Base-by-base conservation (phyloP, 1,140 invertebrate genomes). In the Drosophila parabipectinata region DNA sequence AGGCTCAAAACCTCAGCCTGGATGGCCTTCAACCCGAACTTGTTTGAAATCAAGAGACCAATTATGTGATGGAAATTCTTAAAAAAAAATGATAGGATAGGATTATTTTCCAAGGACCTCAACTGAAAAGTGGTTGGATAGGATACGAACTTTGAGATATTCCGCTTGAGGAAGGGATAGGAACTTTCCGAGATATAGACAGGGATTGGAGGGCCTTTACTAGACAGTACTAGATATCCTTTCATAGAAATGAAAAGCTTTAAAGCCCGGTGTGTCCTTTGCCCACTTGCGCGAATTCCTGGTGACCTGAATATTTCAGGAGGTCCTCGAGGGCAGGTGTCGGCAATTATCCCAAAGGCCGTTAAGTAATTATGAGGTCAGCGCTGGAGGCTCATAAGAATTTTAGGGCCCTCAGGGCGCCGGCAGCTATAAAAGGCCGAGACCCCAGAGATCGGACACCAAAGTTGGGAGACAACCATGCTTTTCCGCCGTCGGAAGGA, bases 321-420 rank as follows among this genome's bases (percentile, higher is more conserved):
- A 64, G 48, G 63, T 28, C 24, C n/a, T 2, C 47, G 28, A 28
- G 41, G 54, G 26, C 80, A 84, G 81, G 80, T 84, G 80, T 85
- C 48, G 47, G 66, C 75, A 73, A 80, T 84, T 84, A 74, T 37
- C 18, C 24, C 5, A 37, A 52, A 63, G 55, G 73, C 58, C 73
- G 77, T 84, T 77, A 59, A 54, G 56, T 72, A 56, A 71, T 64
- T 61, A 63, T 58, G 47, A 76, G 56, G 68, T 44, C 44, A 68
- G 30, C n/a, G 14, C 18, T 37, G 54, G 57, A 77, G 72, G 63
- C 74, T 84, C 72, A 84, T 84, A 44, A 60, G 52, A 77, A 73
- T 84, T 84, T 84, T 39, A 84, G 79, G 79, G 34, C 24, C 24
- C 24, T 39, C 18, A 2, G n/a, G 48, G 7, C 26, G 15, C 26